Base-by-base conservation (phyloP, 2,113 vertebrate genomes). In the Gobius niger region DNA sequence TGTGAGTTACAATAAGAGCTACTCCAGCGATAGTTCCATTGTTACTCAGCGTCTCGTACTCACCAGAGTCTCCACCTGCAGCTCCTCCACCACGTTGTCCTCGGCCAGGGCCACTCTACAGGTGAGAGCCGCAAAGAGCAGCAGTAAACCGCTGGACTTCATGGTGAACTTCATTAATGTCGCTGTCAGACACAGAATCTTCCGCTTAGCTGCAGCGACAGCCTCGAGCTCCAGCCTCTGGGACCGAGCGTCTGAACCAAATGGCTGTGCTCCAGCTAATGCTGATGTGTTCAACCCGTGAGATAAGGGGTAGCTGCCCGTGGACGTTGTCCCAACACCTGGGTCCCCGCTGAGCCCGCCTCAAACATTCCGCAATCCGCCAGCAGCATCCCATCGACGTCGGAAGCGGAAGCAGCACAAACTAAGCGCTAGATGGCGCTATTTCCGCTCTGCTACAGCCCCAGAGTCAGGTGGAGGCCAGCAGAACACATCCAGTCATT, bases 31-130 rank as follows among this genome's bases (percentile, higher is more conserved):
- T n/a, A 75, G 54, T 73, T 64, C 40, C 47, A 19, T 0, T 46
- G 47, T 61, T 8, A 51, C 16, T 59, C 34, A 40, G 14, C 12
- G 15, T 8, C 7, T 54, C 11, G n/a, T 41, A 79, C 93, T 92
- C 73, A 94, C 93, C 91, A 94, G 42, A 0, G 85, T 92, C 54
- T 94, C 93, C 79, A 94, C 92, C 46, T 85, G 71, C 59, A 92
- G 71, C 78, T 93, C 90, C 9, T 88, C 90, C 6, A 19, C 44
- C 7, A 62, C 63, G 7, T 70, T 34, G 7, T 84, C 74, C 0
- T 91, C 83, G 41, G 81, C 87, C 19, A 71, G 77, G 0, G 83
- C 82, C 46, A 82, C 64, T 59, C 78, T 75, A 18, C 77, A 77
- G 19, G 72, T 78, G 63, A 91, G 51, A 41, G 71, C 87, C 0